These are phyloP conservation scores for Lacerta bilineata DNA, from an alignment of 2,797 vertebrate species.

Conservation along the genomic window DNA sequence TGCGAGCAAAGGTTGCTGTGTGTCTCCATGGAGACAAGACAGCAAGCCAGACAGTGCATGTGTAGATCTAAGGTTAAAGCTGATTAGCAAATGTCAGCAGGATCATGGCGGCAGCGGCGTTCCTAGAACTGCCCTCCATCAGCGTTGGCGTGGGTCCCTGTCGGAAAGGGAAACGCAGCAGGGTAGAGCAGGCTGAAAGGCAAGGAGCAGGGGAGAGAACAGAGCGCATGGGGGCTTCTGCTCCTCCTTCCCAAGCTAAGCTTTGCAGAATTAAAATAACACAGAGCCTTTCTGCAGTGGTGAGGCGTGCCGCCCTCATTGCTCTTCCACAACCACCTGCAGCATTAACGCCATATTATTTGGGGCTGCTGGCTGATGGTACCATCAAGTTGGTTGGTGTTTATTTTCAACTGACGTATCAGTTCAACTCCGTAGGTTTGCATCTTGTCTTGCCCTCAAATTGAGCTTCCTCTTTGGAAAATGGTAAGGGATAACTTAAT, in stretches of 20 bases:
- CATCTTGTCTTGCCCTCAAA: background rate
- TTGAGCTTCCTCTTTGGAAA: background rate
- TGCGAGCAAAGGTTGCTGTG: slow-evolving; percentile 84
- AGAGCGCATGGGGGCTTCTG: background rate
- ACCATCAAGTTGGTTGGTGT: background rate
- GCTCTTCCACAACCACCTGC: background rate
- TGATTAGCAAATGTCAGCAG: slow-evolving; percentile 85
- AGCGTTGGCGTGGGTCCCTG: slow-evolving; percentile 61
- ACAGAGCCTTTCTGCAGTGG: slow-evolving; percentile 15
- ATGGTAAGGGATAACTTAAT: background rate
- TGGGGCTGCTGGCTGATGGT: background rate
- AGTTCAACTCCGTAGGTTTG: too few relatives aligned
- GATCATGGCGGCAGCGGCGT: slow-evolving; percentile 72
- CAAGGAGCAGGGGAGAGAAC: background rate
- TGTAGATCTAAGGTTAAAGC: slow-evolving; percentile 82
- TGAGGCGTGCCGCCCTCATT: background rate
- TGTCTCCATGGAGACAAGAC: slow-evolving; percentile 88
- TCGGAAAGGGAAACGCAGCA: slow-evolving; percentile 51
- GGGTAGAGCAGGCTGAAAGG: slow-evolving; percentile 24
- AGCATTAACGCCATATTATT: too few relatives aligned
- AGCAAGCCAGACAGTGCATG: slow-evolving; percentile 81
- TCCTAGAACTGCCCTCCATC: slow-evolving; percentile 69
- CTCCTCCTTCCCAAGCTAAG: background rate
- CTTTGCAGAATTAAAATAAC: slow-evolving; percentile 3
- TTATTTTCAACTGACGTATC: background rate